A percentile compares a stretch with the other conserved stretches of the same genome.
These are phyloP conservation scores for Limnephilus auricula DNA, from an alignment of 2,888 invertebrate species.

Conservation along the genomic window DNA sequence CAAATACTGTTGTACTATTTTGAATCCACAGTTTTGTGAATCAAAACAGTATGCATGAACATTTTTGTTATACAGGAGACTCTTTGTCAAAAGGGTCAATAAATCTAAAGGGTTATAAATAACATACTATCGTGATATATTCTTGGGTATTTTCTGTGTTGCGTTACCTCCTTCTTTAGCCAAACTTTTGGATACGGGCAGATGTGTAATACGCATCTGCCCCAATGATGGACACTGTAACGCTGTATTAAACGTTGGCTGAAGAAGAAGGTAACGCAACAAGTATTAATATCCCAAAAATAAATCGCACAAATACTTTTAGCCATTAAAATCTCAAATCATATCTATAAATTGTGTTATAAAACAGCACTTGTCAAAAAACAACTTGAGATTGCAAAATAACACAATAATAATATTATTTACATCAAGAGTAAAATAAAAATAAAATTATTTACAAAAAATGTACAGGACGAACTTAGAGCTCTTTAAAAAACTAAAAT, in stretches of 20 bases:
- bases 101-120: background rate
- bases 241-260: too few species aligned
- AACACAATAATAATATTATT: slow-evolving; percentile 28
- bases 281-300: too few species aligned
- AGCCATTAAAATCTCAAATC: too few species aligned
- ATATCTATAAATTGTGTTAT: background rate
- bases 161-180: too few species aligned
- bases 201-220: too few species aligned
- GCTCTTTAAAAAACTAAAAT: slow-evolving; percentile 43
- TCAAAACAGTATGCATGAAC: background rate
- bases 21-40: too few species aligned
- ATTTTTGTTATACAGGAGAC: background rate
- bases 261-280: too few species aligned
- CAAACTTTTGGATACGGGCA: too few species aligned
- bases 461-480: slow-evolving; percentile 42
- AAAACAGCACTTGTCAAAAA: background rate
- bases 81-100: background rate
- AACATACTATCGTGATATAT: background rate
- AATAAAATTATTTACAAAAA: slow-evolving; percentile 38
- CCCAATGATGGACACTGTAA: too few species aligned
- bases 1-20: too few species aligned
- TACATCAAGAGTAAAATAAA: slow-evolving; percentile 26
- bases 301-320: too few species aligned
- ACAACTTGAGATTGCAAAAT: slow-evolving; percentile 17
- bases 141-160: too few species aligned